Evolutionary conservation across 2,888 invertebrate genomes (phyloP), one percentile per base, ranked within the genome.

Genomic region (Ethmia dodecea): DNA sequence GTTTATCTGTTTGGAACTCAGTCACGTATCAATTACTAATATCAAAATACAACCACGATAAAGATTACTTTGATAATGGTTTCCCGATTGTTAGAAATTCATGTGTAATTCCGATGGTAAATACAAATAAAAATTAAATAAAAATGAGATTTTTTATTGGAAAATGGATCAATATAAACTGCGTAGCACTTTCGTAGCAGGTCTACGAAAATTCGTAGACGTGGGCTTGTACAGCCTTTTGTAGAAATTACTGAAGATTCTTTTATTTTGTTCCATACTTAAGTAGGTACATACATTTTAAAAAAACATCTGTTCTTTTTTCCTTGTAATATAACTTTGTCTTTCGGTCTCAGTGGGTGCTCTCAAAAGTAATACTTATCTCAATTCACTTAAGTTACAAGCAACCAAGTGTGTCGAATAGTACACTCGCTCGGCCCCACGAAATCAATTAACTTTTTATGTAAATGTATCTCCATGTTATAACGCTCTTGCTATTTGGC

Each of bases 111-210:
- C n/a, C n/a, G n/a, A n/a, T n/a, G n/a, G n/a, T n/a, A n/a, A n/a
- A n/a, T n/a, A n/a, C n/a, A n/a, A n/a, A n/a, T n/a, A n/a, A n/a
- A n/a, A n/a, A n/a, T n/a, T n/a, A n/a, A n/a, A n/a, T n/a, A n/a
- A n/a, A n/a, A n/a, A n/a, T n/a, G n/a, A n/a, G n/a, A n/a, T n/a
- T n/a, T n/a, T n/a, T n/a, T n/a, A n/a, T n/a, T n/a, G n/a, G n/a
- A n/a, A n/a, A n/a, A n/a, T n/a, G n/a, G n/a, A n/a, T n/a, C n/a
- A n/a, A n/a, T n/a, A n/a, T n/a, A n/a, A n/a, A n/a, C n/a, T n/a
- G n/a, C 70, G 79, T 79, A 79, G 80, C 73, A 49, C 28, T 41
- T 49, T 55, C 78, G 80, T 81, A 80, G 80, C 65, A 45, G 49
- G 37, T 60, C 79, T 79, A 80, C 79, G 75, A 60, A 42, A 45